A percentile compares a stretch with the other conserved stretches of the same genome.
Conservation (phyloP, 2,113 vertebrate species). For the Verasper variegatus region DNA sequence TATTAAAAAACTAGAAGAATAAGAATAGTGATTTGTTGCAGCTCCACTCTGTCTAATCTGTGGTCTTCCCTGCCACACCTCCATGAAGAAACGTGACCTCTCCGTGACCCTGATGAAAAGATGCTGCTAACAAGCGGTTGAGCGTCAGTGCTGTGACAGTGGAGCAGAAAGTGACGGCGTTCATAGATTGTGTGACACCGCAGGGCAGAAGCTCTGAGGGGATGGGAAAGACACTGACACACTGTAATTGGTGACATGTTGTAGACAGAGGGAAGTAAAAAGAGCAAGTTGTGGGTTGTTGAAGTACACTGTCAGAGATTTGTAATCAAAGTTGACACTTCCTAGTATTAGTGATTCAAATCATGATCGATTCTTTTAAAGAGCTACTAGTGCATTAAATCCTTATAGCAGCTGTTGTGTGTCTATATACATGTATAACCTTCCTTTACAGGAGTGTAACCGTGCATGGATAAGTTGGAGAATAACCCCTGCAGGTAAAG, state of each 20-base stretch:
- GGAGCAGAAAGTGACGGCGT: conserved; percentile 4
- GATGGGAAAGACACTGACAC: conserved; percentile 7
- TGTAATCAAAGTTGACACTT: too few relatives aligned
- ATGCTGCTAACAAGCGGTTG: conserved; percentile 52
- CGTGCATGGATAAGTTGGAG: not conserved
- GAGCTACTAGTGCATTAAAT: too few relatives aligned
- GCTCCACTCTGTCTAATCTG: not conserved
- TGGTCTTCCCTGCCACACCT: not conserved
- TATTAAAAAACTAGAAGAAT: not conserved
- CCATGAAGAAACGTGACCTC: conserved; percentile 15
- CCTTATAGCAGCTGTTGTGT: not conserved
- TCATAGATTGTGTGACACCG: conserved; percentile 29
- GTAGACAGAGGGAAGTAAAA: conserved; percentile 15
- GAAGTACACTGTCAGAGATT: too few relatives aligned
- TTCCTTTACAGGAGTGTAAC: not conserved
- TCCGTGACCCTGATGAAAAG: conserved; percentile 12
- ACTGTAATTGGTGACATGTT: conserved; percentile 53
- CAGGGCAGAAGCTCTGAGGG: conserved; percentile 23
- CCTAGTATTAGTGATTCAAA: too few relatives aligned
- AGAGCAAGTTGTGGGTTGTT: too few relatives aligned
- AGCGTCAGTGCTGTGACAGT: conserved; percentile 31
- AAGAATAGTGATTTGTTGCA: not conserved
- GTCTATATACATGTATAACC: not conserved
- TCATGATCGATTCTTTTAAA: too few relatives aligned
- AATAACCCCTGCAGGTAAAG: not conserved